Percentiles rank a stretch among this genome's conserved stretches.
These are phyloP conservation scores for Lasioglossum baleicum DNA, from an alignment of 1,140 invertebrate species.

Conservation along the genomic window DNA sequence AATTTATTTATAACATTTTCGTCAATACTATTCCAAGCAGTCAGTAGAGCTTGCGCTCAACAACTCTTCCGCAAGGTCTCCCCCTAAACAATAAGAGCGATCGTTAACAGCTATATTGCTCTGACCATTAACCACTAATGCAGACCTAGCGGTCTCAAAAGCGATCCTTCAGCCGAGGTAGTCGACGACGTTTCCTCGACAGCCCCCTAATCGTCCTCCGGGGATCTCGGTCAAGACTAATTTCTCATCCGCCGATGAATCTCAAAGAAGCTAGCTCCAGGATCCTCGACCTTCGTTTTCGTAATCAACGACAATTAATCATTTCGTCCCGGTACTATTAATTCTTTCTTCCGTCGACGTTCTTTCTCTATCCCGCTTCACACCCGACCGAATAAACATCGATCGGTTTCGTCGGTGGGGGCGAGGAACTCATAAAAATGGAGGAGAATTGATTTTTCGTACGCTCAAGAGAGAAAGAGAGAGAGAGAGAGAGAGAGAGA, in stretches of 20 bases:
- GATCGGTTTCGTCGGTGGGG: background rate
- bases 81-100: too few species aligned
- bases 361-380: background rate
- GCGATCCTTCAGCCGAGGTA: too few species aligned
- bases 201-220: background rate
- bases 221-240: background rate
- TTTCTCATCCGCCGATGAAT: background rate
- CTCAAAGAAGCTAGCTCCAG: background rate
- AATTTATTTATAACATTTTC: too few species aligned
- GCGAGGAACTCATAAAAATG: background rate
- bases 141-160: too few species aligned
- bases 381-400: background rate
- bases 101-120: too few species aligned
- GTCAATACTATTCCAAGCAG: too few species aligned
- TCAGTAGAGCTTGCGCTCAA: too few species aligned
- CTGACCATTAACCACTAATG: too few species aligned
- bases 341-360: background rate
- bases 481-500: too few species aligned
- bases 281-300: background rate
- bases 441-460: background rate
- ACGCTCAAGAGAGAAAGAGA: too few species aligned
- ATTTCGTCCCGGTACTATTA: background rate
- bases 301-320: conserved; percentile 3
- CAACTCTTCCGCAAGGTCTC: too few species aligned
- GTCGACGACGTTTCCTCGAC: too few species aligned